phyloP scores from a whole-genome alignment of 2,113 vertebrate genomes.

The Malurus cyaneus region DNA sequence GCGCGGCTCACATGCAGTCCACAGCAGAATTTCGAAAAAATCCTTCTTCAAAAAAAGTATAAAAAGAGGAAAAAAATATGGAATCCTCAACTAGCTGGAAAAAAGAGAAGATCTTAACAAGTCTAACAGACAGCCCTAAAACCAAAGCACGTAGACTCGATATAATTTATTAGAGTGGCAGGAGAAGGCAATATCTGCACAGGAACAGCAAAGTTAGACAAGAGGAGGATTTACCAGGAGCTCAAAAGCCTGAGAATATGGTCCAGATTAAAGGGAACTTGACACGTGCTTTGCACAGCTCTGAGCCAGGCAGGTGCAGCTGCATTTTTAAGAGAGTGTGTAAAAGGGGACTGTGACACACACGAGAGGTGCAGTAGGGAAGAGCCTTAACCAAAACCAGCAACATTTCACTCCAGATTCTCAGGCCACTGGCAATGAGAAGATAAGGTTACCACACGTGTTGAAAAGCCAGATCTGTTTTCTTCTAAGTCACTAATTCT shows the following conservation, averaged over 20 bases:
- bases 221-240: not conserved
- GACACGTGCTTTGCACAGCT: not conserved
- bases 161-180: not conserved
- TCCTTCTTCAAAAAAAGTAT: not conserved
- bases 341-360: not conserved
- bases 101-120: not conserved
- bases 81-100: not conserved
- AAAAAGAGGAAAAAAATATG: not conserved
- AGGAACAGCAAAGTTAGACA: not conserved
- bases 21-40: not conserved
- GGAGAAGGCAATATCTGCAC: not conserved
- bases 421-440: not conserved
- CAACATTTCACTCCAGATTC: not conserved
- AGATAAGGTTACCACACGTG: not conserved
- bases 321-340: not conserved
- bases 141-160: not conserved
- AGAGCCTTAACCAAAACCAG: not conserved
- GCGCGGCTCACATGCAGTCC: not conserved
- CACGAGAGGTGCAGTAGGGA: rapidly evolving
- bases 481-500: constrained; percentile 6
- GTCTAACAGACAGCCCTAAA: constrained; percentile 6
- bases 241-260: not conserved
- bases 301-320: not conserved
- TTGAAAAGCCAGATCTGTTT: not conserved
- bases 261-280: not conserved